phyloP scores from a whole-genome alignment of 2,113 vertebrate genomes.

The Pituophis catenifer region DNA sequence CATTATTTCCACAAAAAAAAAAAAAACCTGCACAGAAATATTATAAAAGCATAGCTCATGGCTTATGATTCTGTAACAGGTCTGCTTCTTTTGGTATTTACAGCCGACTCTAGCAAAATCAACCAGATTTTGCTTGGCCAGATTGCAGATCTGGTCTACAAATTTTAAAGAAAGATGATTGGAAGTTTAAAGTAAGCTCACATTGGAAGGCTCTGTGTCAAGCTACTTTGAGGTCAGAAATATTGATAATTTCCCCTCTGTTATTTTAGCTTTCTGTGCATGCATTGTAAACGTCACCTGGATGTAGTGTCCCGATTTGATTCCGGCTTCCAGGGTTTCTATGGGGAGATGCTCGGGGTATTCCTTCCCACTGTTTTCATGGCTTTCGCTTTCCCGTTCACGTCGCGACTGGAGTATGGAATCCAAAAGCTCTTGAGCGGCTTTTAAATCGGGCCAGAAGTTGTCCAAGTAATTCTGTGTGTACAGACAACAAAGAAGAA shows the following conservation, averaged over 20 bases:
- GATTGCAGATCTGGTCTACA: not conserved
- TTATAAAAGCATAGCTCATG: not conserved
- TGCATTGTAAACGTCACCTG: conserved; percentile 64
- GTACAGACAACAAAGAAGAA: not conserved
- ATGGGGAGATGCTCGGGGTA: conserved; percentile 83
- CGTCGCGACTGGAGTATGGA: conserved; percentile 82
- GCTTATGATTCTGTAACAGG: not conserved
- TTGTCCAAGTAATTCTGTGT: conserved; percentile 85
- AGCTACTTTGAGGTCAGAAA: not conserved
- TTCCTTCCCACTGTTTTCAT: conserved; percentile 78
- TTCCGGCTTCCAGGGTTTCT: conserved; percentile 86
- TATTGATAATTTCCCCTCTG: not conserved
- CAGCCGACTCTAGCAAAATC: not conserved
- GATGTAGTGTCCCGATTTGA: conserved; percentile 90
- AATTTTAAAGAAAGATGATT: not conserved
- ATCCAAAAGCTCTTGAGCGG: conserved; percentile 80
- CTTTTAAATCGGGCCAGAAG: conserved; percentile 88
- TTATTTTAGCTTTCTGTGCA: not conserved
- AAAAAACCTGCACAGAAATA: not conserved
- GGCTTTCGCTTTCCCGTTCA: conserved; percentile 79
- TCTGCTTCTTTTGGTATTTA: not conserved
- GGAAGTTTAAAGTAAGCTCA: not conserved
- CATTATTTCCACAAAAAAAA: not conserved
- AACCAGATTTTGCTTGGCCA: not conserved
- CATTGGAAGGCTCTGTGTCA: too few species aligned